Percentiles rank a stretch among this genome's conserved stretches.
phyloP scores from a whole-genome alignment of 2,113 vertebrate genomes.

The Zosterops pallidus region DNA sequence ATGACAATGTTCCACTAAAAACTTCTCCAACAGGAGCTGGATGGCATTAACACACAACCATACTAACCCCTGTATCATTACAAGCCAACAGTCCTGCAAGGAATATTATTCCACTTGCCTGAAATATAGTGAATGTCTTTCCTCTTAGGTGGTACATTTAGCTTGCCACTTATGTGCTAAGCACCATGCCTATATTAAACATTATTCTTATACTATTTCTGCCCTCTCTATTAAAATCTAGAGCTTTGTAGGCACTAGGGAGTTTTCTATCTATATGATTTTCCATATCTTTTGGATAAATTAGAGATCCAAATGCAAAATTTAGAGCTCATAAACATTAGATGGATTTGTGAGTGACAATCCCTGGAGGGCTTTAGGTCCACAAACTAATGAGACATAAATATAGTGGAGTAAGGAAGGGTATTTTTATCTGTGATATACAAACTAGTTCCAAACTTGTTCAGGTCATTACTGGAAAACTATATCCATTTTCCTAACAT shows the following conservation, averaged over 20 bases:
- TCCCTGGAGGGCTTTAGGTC: constrained; percentile 68
- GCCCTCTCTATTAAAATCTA: constrained; percentile 54
- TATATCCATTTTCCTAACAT: neutral
- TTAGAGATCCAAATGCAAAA: constrained; percentile 69
- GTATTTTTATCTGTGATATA: constrained; percentile 64
- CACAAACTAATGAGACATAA: constrained; percentile 71
- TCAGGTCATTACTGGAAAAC: constrained; percentile 53
- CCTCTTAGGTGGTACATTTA: neutral
- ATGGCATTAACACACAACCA: neutral
- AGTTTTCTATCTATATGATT: constrained; percentile 55
- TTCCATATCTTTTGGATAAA: constrained; percentile 55
- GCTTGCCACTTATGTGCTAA: constrained; percentile 32
- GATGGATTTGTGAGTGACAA: constrained; percentile 69
- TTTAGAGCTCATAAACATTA: constrained; percentile 63
- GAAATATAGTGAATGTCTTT: neutral
- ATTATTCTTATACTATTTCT: constrained; percentile 46
- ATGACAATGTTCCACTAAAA: neutral
- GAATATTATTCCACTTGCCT: neutral
- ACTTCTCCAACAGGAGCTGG: neutral
- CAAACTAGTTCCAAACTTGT: constrained; percentile 44
- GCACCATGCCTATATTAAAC: constrained; percentile 49
- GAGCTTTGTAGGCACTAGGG: constrained; percentile 62
- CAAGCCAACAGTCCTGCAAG: neutral
- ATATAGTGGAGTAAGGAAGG: constrained; percentile 46
- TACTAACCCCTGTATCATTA: neutral